Evolutionary conservation across 2,797 vertebrate genomes (phyloP), one percentile per base, ranked within the genome.

Genomic region (Enteromius thamalakanensis): DNA sequence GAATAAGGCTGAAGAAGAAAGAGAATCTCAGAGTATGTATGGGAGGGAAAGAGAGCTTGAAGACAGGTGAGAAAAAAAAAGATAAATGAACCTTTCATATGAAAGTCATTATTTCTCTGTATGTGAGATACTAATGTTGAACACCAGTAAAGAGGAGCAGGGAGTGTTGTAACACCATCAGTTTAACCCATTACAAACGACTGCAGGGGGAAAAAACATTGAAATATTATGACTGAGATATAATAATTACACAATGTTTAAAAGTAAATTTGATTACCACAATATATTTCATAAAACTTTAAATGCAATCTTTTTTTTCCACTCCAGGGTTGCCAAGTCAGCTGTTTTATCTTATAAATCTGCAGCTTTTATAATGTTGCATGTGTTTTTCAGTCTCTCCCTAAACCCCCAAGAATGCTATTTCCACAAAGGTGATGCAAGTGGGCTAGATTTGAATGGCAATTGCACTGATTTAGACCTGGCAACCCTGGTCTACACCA

Each of bases 1-100:
- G 29, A 79, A 68, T 15, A 3, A 76, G 72, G 34, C 53, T 14
- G 34, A 17, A 51, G 42, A 45, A 62, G 55, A 62, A 76, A 62
- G 75, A 42, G 37, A 45, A 77, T 62, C 75, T 45, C 34, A 4
- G n/a, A 62, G 55, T 23, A 3, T 17, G 34, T 2, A 60, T 17
- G 32, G 51, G 29, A 37, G 7, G 11, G 11, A 76, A 60, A 62
- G n/a, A 60, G 55, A 62, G 19, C 12, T 19, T 26, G 6, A 32
- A 45, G 23, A 64, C 60, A 32, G 60, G 29, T 29, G 14, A 29
- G 6, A 6, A 29, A 62, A 45, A 69, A 70, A 42, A 45, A 3
- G 34, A 45, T 29, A 45, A 60, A 45, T 3, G 75, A 42, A 37
- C 37, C 53, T 62, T 23, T 76, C 37, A 17, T 45, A 6, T 62